phyloP scores from a whole-genome alignment of 2,797 vertebrate genomes.

The Gallinago solitaria region DNA sequence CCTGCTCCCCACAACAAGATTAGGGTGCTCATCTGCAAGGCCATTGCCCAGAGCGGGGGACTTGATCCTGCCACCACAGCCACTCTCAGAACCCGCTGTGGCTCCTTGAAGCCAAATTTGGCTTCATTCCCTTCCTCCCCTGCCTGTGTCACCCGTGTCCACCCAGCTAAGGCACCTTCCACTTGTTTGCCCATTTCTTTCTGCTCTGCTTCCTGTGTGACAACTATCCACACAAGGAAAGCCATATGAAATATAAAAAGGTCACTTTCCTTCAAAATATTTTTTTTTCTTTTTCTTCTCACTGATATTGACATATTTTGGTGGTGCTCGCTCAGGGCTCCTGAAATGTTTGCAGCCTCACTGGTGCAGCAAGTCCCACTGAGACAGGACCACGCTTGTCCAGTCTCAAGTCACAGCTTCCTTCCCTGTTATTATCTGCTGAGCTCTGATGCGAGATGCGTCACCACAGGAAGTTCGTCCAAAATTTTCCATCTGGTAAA shows the following conservation, averaged over 20 bases:
- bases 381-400: background rate
- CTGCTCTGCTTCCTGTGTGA: background rate
- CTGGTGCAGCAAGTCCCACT: background rate
- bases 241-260: background rate
- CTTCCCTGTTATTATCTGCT: constrained; percentile 13
- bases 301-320: background rate
- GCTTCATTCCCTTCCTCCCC: background rate
- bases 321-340: background rate
- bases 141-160: fast-evolving
- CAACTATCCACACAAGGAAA: background rate
- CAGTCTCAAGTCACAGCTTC: background rate
- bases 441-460: background rate
- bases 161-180: background rate
- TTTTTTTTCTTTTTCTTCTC: background rate
- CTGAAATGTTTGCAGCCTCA: background rate
- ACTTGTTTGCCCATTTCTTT: background rate
- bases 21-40: background rate
- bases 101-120: fast-evolving
- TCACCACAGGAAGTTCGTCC: constrained; percentile 25
- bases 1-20: background rate
- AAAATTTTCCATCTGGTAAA: background rate
- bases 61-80: background rate
- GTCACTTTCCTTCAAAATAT: background rate
- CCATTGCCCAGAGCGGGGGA: background rate
- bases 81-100: fast-evolving